A percentile compares a stretch with the other conserved stretches of the same genome.
phyloP scores from a whole-genome alignment of 37 sponge, comb jelly and placozoan species.

The Diacarnus erythraeanus region DNA sequence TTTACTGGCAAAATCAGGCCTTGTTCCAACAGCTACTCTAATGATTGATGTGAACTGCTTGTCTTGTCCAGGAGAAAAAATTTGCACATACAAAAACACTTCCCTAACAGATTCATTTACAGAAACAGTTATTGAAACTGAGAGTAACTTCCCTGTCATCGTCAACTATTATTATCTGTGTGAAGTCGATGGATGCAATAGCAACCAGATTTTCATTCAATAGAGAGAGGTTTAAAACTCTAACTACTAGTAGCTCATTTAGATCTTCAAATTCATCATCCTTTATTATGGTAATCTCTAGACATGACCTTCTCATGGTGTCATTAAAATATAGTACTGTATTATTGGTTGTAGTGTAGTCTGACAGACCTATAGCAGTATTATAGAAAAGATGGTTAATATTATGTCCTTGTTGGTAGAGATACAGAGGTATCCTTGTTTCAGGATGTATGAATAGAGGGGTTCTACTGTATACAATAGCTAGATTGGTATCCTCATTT shows the following conservation, averaged over 20 bases:
- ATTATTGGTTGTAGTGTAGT: neutral
- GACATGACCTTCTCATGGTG: neutral
- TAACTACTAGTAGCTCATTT: neutral
- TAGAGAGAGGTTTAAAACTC: neutral
- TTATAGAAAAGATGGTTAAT: neutral
- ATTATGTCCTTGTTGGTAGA: no score
- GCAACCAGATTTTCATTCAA: neutral
- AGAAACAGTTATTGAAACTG: neutral
- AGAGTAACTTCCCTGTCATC: constrained; percentile 6
- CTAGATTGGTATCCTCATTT: no score
- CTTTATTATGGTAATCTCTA: neutral
- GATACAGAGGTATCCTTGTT: no score
- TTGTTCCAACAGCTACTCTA: neutral
- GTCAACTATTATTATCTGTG: neutral
- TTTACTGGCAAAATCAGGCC: neutral
- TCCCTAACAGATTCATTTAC: neutral
- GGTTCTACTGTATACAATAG: no score
- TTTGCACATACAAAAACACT: neutral
- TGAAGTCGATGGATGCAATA: neutral
- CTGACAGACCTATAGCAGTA: neutral
- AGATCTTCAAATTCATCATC: constrained; percentile 6
- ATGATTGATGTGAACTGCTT: neutral
- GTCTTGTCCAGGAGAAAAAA: neutral
- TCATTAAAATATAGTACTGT: neutral
- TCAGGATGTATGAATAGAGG: no score